phyloP scores from a whole-genome alignment of 2,888 invertebrate species.

The Tipula unca region DNA sequence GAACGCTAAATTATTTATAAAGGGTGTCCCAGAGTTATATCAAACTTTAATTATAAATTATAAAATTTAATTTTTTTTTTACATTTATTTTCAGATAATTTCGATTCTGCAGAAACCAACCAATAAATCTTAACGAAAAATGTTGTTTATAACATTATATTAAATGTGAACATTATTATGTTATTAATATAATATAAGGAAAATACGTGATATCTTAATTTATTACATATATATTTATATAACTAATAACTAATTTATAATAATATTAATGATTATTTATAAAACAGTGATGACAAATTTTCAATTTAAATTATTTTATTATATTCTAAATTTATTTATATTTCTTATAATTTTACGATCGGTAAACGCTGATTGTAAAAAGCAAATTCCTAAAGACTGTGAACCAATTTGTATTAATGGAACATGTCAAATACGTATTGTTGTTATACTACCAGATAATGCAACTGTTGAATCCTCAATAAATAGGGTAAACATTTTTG shows the following conservation, averaged over 20 bases:
- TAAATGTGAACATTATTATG: not conserved
- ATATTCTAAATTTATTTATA: not conserved
- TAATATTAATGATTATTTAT: not conserved
- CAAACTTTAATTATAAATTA: not conserved
- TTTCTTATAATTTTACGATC: not conserved
- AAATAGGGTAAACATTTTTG: slow-evolving; percentile 38
- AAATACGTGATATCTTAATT: not conserved
- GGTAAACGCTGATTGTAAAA: slow-evolving; percentile 25
- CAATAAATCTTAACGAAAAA: not conserved
- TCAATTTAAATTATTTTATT: not conserved
- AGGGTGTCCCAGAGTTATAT: no score
- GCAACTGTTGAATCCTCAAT: slow-evolving; percentile 47
- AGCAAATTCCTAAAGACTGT: slow-evolving; percentile 25
- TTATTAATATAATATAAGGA: not conserved
- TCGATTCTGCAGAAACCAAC: not conserved
- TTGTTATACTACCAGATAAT: slow-evolving; percentile 56
- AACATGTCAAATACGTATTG: slow-evolving; percentile 55
- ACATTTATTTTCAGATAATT: not conserved
- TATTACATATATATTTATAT: not conserved
- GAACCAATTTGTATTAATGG: slow-evolving; percentile 26
- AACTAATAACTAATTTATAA: not conserved
- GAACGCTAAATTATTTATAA: no score
- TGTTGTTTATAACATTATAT: not conserved
- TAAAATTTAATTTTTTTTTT: not conserved
- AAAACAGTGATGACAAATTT: not conserved